Percentiles rank a stretch among this genome's conserved stretches.
These are phyloP conservation scores for Eudyptes chrysolophus DNA, from an alignment of 2,113 vertebrate genomes.

Conservation along the genomic window DNA sequence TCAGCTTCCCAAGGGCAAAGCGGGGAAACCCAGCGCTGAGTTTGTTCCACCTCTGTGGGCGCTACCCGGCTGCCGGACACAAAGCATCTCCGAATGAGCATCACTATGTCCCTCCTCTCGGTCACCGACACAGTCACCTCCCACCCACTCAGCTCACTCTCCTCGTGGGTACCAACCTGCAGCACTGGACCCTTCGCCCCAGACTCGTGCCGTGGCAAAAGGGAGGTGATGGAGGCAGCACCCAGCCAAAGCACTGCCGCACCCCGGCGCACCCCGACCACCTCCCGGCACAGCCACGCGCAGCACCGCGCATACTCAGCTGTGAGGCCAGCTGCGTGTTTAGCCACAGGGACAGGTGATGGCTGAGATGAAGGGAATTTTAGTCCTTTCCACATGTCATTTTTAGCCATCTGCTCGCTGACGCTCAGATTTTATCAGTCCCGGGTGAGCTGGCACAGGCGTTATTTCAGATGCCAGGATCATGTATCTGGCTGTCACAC, in stretches of 20 bases:
- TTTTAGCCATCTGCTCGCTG: slow-evolving; percentile 50
- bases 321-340: neutral
- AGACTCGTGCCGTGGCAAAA: fast-evolving
- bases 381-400: neutral
- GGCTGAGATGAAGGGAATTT: neutral
- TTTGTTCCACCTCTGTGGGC: neutral
- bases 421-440: slow-evolving; percentile 4
- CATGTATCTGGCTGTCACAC: neutral
- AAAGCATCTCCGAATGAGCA: neutral
- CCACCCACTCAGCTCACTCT: neutral
- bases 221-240: neutral
- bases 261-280: neutral
- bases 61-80: neutral
- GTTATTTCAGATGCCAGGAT: slow-evolving; percentile 38
- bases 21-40: fast-evolving
- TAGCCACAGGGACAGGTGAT: slow-evolving; percentile 4
- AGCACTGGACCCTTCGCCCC: neutral
- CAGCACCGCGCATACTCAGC: neutral
- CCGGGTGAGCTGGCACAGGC: slow-evolving; percentile 16
- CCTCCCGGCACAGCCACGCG: neutral
- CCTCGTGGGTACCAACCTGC: neutral
- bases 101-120: fast-evolving
- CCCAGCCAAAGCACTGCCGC: neutral
- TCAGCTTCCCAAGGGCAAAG: neutral
- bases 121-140: neutral